Conservation (phyloP, 2,797 vertebrate species). For the Serranus cabrilla region DNA sequence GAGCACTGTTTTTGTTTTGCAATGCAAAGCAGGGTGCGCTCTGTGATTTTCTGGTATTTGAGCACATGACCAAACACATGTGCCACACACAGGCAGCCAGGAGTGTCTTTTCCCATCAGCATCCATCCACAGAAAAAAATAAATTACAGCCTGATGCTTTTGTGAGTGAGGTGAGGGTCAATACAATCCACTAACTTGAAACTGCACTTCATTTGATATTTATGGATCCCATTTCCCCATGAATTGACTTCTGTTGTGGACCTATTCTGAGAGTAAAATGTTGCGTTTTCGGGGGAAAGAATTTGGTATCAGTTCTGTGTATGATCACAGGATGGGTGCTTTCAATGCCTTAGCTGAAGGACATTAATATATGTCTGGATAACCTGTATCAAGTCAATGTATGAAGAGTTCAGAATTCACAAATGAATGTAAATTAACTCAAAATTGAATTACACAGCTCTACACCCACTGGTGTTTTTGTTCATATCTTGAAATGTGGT, state of each 20-base stretch:
- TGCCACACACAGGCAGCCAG: slow-evolving; percentile 46
- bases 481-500: slow-evolving; percentile 19
- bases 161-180: slow-evolving; percentile 39
- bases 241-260: slow-evolving; percentile 13
- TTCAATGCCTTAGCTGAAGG: neutral
- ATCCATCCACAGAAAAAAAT: slow-evolving; percentile 1
- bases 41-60: slow-evolving; percentile 46
- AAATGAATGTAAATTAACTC: neutral
- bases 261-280: neutral
- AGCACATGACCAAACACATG: slow-evolving; percentile 62
- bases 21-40: slow-evolving; percentile 62
- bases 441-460: neutral
- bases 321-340: neutral
- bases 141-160: neutral
- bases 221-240: slow-evolving; percentile 14
- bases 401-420: neutral
- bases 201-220: slow-evolving; percentile 47
- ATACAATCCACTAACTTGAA: slow-evolving; percentile 24
- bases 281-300: neutral
- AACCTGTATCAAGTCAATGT: neutral
- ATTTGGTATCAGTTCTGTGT: neutral
- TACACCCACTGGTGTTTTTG: neutral
- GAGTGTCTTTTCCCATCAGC: slow-evolving; percentile 42
- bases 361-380: neutral
- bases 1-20: slow-evolving; percentile 61